A percentile compares a stretch with the other conserved stretches of the same genome.
Evolutionary conservation across 2,797 vertebrate species (phyloP).

Genomic region (Chiroxiphia lanceolata): DNA sequence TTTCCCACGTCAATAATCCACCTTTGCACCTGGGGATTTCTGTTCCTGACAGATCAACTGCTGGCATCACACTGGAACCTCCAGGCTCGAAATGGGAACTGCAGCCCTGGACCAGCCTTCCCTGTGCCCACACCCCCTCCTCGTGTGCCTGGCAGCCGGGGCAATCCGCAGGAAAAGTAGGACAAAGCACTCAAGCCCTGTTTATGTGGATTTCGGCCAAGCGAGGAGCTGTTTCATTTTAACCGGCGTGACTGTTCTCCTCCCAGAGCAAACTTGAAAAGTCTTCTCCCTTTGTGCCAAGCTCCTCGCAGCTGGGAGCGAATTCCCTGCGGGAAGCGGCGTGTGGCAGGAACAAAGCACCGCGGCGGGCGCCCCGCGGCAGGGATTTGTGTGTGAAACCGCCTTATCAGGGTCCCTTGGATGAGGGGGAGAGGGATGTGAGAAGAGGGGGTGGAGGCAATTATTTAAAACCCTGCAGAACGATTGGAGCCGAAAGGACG

Average conservation of each 20-base stretch:
- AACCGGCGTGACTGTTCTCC: neutral
- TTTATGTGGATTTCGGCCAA: neutral
- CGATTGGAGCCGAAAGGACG: neutral
- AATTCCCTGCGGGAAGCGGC: neutral
- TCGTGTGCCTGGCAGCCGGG: neutral
- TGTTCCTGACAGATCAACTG: neutral
- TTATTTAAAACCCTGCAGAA: neutral
- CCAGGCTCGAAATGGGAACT: neutral
- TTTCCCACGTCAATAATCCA: too few relatives aligned
- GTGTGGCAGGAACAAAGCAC: neutral
- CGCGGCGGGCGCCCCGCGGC: fast-evolving
- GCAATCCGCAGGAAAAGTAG: neutral
- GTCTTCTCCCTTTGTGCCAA: neutral
- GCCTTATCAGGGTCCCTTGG: neutral
- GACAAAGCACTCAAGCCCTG: neutral
- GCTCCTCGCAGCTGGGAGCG: neutral
- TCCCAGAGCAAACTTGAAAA: neutral
- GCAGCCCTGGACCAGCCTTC: neutral
- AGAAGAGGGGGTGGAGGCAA: neutral
- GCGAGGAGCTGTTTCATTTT: neutral
- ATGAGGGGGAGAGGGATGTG: too few relatives aligned
- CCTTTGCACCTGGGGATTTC: neutral
- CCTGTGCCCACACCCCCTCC: neutral
- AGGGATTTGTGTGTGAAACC: neutral
- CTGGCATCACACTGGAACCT: neutral